These are phyloP conservation scores for Drosophila dives DNA, from an alignment of 2,888 invertebrate species.

Conservation along the genomic window DNA sequence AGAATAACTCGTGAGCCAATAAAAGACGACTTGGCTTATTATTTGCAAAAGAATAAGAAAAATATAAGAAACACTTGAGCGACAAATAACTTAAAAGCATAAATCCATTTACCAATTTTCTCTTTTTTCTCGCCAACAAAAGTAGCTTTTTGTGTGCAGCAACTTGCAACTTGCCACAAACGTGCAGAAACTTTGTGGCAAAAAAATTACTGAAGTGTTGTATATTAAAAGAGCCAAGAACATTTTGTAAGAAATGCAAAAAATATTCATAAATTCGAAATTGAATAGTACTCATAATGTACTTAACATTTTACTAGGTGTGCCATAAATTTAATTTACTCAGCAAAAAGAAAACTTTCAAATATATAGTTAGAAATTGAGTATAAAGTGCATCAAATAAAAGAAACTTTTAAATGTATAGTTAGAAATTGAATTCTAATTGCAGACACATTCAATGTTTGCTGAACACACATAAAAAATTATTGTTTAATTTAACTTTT, in stretches of 20 bases:
- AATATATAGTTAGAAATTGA: background rate
- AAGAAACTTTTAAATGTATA: background rate
- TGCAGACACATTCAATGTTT: background rate
- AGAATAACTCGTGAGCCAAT: conserved; percentile 34
- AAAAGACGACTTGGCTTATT: conserved; percentile 48
- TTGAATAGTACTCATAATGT: conserved; percentile 1
- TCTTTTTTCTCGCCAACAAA: background rate
- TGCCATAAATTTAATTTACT: background rate
- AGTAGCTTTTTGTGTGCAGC: conserved; percentile 7
- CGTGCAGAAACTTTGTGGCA: conserved; percentile 18
- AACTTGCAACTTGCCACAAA: conserved; percentile 17
- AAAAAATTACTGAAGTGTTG: conserved; percentile 1
- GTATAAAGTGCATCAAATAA: background rate
- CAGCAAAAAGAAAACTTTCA: background rate
- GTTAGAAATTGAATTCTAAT: background rate
- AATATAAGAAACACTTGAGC: conserved; percentile 34
- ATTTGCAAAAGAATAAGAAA: conserved; percentile 22
- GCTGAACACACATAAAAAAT: background rate
- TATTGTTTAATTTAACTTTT: too few relatives aligned
- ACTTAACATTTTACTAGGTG: background rate
- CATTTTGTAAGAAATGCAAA: background rate
- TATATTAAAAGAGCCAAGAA: background rate
- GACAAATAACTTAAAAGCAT: conserved; percentile 67
- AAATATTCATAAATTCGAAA: background rate
- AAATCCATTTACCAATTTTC: conserved; percentile 65